These are phyloP conservation scores for Hippopotamus amphibius DNA, from an alignment of 2,113 vertebrate species.

Conservation along the genomic window DNA sequence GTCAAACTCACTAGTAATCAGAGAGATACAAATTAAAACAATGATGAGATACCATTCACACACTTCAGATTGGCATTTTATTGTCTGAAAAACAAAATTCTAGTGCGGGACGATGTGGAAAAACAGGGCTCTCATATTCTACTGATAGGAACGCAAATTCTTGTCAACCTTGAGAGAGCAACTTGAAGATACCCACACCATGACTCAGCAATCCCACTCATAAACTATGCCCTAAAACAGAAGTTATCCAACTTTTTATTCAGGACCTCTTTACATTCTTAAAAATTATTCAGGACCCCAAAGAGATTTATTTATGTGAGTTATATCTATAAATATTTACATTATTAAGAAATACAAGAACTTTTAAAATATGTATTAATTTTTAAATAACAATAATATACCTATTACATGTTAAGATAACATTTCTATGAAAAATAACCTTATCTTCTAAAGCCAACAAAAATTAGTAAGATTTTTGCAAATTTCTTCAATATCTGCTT, in stretches of 20 bases:
- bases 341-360: background rate
- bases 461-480: background rate
- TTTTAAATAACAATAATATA: background rate
- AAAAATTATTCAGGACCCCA: background rate
- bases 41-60: background rate
- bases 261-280: background rate
- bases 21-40: background rate
- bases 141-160: background rate
- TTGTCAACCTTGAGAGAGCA: background rate
- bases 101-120: background rate
- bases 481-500: background rate
- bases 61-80: background rate
- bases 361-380: background rate
- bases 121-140: background rate
- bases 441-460: conserved; percentile 38
- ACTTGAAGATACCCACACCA: background rate
- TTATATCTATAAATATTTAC: background rate
- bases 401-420: background rate
- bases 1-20: background rate
- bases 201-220: background rate
- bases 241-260: background rate
- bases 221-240: background rate
- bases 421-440: background rate
- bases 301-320: background rate
- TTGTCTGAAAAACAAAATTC: background rate